Percentiles rank a stretch among this genome's conserved stretches.
Conservation (phyloP, 2,113 vertebrate genomes). For the Sebastes schlegelii region DNA sequence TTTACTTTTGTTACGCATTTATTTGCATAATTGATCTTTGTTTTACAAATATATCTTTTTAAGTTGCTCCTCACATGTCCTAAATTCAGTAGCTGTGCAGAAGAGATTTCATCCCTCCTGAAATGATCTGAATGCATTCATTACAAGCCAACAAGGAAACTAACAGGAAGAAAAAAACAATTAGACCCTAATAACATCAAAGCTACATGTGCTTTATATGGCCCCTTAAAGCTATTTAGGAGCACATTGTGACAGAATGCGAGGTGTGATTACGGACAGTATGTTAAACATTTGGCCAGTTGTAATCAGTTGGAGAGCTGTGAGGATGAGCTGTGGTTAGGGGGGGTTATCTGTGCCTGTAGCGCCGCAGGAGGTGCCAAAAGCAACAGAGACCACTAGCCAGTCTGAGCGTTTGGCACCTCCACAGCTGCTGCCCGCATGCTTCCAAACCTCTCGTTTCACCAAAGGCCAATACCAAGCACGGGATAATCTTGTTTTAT, state of each 20-base stretch:
- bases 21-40: conserved; percentile 80
- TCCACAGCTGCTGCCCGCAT: conserved; percentile 77
- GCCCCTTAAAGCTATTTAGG: conserved; percentile 65
- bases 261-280: conserved; percentile 73
- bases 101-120: conserved; percentile 56
- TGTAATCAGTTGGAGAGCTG: conserved; percentile 70
- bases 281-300: conserved; percentile 80
- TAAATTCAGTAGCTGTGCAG: conserved; percentile 53
- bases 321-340: conserved; percentile 64
- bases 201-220: conserved; percentile 65
- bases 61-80: conserved; percentile 61
- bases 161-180: conserved; percentile 55
- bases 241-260: conserved; percentile 71
- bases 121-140: conserved; percentile 62
- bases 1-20: conserved; percentile 72
- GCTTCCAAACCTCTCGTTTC: conserved; percentile 68
- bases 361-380: conserved; percentile 76
- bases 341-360: conserved; percentile 68
- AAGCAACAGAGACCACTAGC: conserved; percentile 75
- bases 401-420: conserved; percentile 80
- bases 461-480: conserved; percentile 65
- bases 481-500: conserved; percentile 79
- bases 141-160: conserved; percentile 31
- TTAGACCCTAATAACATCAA: conserved; percentile 67
- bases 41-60: conserved; percentile 78